Base-by-base conservation (phyloP, 1,140 invertebrate species). In the Sycophaga agraensis region DNA sequence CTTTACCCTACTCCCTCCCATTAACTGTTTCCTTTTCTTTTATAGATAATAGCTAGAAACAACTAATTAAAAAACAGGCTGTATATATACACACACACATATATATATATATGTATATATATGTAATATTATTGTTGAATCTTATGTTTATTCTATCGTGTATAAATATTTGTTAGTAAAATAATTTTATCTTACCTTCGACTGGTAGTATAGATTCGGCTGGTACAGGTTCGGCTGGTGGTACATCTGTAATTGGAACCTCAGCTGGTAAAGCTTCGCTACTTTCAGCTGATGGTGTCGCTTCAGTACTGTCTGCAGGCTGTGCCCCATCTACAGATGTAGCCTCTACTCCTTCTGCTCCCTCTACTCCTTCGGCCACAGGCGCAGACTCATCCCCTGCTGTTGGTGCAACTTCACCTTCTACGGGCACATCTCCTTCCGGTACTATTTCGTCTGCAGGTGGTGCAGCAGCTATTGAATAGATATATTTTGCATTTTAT, bases 381-480 rank as follows among this genome's bases (percentile, higher is more conserved):
- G 70, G 66, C 54, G 70, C 55, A 28, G 57, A 16, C 28, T 50
- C 60, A 34, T 12, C 74, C 11, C 68, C 49, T 35, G 63, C 63
- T 7, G 71, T 59, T 17, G 74, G 70, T 43, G 76, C 70, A 34
- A 79, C 68, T 1, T 69, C 76, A 14, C 68, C 79, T 48, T 80
- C 81, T 4, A 74, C 77, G 24, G 78, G 68, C 43, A 76, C 72
- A 9, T 69, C 75, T 50, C 73, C 76, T 50, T 73, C 76, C 1
- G 77, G 68, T 43, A 76, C 71, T 21, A 69, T 67, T 45, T 64
- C 75, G 46, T 73, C 76, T 19, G 74, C 58, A 66, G 74, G 72
- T 72, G 81, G 76, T 46, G 75, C 77, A 70, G 82, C 80, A 61
- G 77, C 76, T 48, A 77, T 45, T 0, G 7, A 8, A 42, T 75